phyloP scores from a whole-genome alignment of 1,140 invertebrate genomes.

The Aphaenogaster rudis region DNA sequence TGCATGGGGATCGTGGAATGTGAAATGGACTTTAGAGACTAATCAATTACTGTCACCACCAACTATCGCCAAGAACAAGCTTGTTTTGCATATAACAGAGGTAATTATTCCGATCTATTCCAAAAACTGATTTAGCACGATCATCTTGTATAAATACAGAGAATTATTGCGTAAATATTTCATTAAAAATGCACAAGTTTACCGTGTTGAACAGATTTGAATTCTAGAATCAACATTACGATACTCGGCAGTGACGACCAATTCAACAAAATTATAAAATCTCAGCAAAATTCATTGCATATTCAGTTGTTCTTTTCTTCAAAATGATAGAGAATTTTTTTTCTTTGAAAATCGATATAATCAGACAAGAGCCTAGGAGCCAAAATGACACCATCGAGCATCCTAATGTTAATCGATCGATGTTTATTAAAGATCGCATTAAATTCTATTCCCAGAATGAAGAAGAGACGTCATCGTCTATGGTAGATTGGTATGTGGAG shows the following conservation, averaged over 20 bases:
- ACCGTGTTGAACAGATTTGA: neutral
- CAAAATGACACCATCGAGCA: neutral
- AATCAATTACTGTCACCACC: constrained; percentile 92
- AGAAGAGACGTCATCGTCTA: constrained; percentile 87
- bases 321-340: neutral
- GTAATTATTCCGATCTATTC: constrained; percentile 83
- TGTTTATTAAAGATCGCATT: neutral
- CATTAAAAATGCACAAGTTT: neutral
- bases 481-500: constrained; percentile 90
- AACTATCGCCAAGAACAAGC: constrained; percentile 88
- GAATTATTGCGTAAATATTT: neutral
- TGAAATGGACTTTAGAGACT: constrained; percentile 92
- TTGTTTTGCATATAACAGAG: constrained; percentile 92
- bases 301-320: neutral
- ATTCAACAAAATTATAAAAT: neutral
- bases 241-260: neutral
- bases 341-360: neutral
- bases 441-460: constrained; percentile 86
- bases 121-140: neutral
- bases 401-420: neutral
- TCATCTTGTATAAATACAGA: neutral
- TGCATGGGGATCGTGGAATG: constrained; percentile 91
- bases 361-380: neutral
- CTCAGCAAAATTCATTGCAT: neutral
- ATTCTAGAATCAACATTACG: neutral